phyloP scores from a whole-genome alignment of 64 coral and sea anemone genomes.

The Platygyra sinensis region DNA sequence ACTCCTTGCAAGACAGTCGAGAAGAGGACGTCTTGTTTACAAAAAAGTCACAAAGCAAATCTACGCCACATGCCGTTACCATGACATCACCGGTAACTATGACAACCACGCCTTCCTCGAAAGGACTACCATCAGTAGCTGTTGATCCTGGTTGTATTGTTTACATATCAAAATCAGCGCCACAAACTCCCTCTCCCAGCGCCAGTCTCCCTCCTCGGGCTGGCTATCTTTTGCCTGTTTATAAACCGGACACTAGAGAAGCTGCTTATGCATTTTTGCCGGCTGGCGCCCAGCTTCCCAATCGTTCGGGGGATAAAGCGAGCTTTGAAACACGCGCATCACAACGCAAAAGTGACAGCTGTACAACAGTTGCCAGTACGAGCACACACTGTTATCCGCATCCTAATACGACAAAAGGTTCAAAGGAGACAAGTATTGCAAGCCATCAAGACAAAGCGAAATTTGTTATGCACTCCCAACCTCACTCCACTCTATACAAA shows the following conservation, averaged over 20 bases:
- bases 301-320: neutral
- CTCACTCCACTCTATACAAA: neutral
- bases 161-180: constrained; percentile 11
- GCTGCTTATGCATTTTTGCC: constrained; percentile 58
- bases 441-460: neutral
- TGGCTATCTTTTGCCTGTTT: constrained; percentile 55
- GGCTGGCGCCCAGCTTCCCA: neutral
- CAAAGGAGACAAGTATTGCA: neutral
- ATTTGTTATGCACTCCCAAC: neutral
- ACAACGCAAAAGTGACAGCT: neutral
- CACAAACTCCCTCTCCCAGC: neutral
- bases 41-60: constrained; percentile 21
- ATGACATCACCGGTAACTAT: constrained; percentile 11
- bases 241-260: constrained; percentile 45
- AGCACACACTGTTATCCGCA: neutral
- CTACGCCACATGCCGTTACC: neutral
- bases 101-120: neutral
- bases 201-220: constrained; percentile 4
- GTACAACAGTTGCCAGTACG: neutral
- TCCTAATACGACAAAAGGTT: neutral
- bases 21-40: constrained; percentile 7
- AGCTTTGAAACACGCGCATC: neutral
- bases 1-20: constrained; percentile 40
- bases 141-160: constrained; percentile 20
- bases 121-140: neutral